Conservation (phyloP, 2,888 invertebrate species). For the Drosophila hawaiiensis region DNA sequence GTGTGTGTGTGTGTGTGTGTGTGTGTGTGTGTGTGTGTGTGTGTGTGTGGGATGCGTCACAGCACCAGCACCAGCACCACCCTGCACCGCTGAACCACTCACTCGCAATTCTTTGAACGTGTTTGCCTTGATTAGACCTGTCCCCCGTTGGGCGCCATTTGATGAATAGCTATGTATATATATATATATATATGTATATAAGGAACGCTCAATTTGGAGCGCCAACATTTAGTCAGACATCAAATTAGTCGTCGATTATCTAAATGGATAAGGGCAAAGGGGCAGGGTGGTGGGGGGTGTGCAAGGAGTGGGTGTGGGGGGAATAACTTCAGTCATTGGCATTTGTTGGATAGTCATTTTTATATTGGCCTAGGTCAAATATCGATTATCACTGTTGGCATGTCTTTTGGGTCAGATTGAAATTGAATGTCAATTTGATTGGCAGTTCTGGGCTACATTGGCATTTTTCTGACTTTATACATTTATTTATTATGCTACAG, state of each 20-base stretch:
- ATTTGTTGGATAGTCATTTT: conserved; percentile 53
- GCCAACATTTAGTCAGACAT: conserved; percentile 66
- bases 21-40: neutral
- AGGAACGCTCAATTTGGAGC: conserved; percentile 43
- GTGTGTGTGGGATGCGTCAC: neutral
- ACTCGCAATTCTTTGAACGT: conserved; percentile 64
- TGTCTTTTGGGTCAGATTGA: conserved; percentile 66
- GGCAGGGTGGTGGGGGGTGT: neutral
- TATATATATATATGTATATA: neutral
- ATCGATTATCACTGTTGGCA: conserved; percentile 69
- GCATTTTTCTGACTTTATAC: conserved; percentile 26
- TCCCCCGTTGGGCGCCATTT: conserved; percentile 38
- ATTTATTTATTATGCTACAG: conserved; percentile 12
- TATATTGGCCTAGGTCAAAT: conserved; percentile 80
- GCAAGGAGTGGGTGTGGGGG: too few species aligned
- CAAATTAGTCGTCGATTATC: conserved; percentile 78
- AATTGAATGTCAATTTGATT: conserved; percentile 80
- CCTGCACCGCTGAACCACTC: neutral
- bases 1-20: neutral
- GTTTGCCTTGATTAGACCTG: conserved; percentile 69
- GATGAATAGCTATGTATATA: conserved; percentile 33
- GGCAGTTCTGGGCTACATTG: conserved; percentile 58
- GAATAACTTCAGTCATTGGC: conserved; percentile 6
- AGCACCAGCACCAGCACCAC: conserved; percentile 1
- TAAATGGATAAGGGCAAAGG: conserved; percentile 5